A percentile compares a stretch with the other conserved stretches of the same genome.
These are phyloP conservation scores for Hydrozoanthus gracilis DNA, from an alignment of 92 coral and sea anemone genomes.

Conservation along the genomic window DNA sequence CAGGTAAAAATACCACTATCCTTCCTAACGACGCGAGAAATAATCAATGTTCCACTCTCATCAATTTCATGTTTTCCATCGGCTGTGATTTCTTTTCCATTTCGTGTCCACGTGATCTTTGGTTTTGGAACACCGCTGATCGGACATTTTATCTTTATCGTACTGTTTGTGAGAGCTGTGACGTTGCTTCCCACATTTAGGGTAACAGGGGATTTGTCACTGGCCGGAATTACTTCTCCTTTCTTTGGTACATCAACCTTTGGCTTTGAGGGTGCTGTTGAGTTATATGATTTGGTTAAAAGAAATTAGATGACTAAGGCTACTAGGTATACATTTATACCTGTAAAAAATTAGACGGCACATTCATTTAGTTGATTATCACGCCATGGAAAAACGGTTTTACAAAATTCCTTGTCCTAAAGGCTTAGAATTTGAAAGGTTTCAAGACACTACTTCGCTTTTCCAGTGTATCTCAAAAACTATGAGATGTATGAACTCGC, in stretches of 20 bases:
- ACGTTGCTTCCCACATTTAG: conserved; percentile 37
- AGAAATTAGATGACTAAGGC: no score
- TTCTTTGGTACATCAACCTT: conserved; percentile 30
- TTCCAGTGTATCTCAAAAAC: no score
- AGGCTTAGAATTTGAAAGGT: no score
- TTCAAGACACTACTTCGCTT: no score
- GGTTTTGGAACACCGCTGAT: conserved; percentile 36
- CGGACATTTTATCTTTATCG: conserved; percentile 38
- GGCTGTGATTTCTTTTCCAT: conserved; percentile 17
- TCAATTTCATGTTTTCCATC: conserved; percentile 21
- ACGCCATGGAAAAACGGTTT: no score
- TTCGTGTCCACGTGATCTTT: conserved; percentile 20
- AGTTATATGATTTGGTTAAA: no score
- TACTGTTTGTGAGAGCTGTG: conserved; percentile 46
- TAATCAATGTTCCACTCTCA: conserved; percentile 17
- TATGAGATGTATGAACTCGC: no score
- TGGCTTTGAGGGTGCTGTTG: conserved; percentile 17
- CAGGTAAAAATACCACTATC: conserved; percentile 8
- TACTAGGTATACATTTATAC: no score
- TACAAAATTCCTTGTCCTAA: no score
- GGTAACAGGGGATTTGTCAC: conserved; percentile 22
- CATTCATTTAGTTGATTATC: no score
- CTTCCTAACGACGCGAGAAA: neutral
- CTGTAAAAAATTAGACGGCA: no score
- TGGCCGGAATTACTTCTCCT: conserved; percentile 32